Evolutionary conservation across 30 jellyfish, hydroid and myxozoan genomes (phyloP).

Genomic region (Turritopsis dohrnii): DNA sequence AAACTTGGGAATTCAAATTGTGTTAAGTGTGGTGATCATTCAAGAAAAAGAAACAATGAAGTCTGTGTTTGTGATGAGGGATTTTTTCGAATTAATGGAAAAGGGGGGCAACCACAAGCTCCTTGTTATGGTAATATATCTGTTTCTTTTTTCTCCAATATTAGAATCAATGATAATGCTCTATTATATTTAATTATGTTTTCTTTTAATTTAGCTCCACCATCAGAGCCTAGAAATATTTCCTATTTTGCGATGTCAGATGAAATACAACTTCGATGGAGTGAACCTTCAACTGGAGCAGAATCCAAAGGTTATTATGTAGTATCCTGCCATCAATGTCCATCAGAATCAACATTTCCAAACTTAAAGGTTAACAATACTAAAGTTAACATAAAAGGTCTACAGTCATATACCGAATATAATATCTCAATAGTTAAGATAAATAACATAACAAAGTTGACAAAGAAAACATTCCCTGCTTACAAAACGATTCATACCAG

Average conservation of each 20-base stretch:
- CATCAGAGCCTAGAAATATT: constrained; percentile 15
- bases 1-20: constrained; percentile 4
- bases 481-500: constrained; percentile 27
- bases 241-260: neutral
- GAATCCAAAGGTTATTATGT: neutral
- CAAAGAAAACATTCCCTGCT: constrained; percentile 3
- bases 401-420: constrained; percentile 28
- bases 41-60: neutral
- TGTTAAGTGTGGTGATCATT: constrained; percentile 13
- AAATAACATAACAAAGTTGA: constrained; percentile 53
- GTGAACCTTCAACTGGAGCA: neutral
- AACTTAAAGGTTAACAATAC: neutral
- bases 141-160: neutral
- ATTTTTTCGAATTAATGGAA: constrained; percentile 2
- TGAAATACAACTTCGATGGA: neutral
- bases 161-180: neutral
- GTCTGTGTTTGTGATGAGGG: constrained; percentile 17
- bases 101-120: neutral
- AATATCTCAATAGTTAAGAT: constrained; percentile 22
- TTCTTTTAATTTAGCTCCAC: constrained; percentile 29
- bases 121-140: constrained; percentile 5
- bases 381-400: constrained; percentile 13
- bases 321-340: neutral
- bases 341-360: neutral
- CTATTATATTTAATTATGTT: neutral